Conservation (phyloP, 2,113 vertebrate genomes). For the Etheostoma cragini region DNA sequence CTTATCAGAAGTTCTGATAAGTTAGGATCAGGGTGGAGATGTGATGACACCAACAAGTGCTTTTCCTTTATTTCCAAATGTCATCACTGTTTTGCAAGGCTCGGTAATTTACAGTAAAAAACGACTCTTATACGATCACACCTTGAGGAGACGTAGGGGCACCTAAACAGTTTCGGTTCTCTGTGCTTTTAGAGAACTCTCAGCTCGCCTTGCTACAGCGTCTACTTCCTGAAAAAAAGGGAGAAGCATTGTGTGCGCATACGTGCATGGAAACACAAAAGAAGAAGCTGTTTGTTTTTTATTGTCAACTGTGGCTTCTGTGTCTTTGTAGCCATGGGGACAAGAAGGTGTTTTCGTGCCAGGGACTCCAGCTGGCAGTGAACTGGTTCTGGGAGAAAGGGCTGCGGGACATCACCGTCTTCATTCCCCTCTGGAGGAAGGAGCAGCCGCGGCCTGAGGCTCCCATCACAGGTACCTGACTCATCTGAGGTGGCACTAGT, state of each 20-base stretch:
- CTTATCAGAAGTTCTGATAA: background rate
- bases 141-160: background rate
- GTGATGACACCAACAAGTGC: background rate
- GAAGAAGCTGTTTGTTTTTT: slow-evolving; percentile 30
- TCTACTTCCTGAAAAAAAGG: slow-evolving; percentile 50
- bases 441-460: slow-evolving; percentile 86
- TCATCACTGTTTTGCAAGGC: too few relatives aligned
- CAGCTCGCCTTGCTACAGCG: slow-evolving; percentile 12
- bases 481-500: background rate
- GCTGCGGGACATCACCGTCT: slow-evolving; percentile 91
- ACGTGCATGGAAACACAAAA: slow-evolving; percentile 28
- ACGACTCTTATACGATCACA: too few relatives aligned
- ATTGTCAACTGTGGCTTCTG: slow-evolving; percentile 39
- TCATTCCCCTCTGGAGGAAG: slow-evolving; percentile 94
- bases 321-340: slow-evolving; percentile 88
- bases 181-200: background rate
- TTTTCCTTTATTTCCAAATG: background rate
- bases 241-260: background rate
- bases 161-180: background rate
- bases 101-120: background rate
- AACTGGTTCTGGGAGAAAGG: slow-evolving; percentile 92
- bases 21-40: background rate
- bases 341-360: slow-evolving; percentile 92
- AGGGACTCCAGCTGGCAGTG: slow-evolving; percentile 91
- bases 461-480: slow-evolving; percentile 87